Base-by-base conservation (phyloP, 2,113 vertebrate species). In the Dicerorhinus sumatrensis region DNA sequence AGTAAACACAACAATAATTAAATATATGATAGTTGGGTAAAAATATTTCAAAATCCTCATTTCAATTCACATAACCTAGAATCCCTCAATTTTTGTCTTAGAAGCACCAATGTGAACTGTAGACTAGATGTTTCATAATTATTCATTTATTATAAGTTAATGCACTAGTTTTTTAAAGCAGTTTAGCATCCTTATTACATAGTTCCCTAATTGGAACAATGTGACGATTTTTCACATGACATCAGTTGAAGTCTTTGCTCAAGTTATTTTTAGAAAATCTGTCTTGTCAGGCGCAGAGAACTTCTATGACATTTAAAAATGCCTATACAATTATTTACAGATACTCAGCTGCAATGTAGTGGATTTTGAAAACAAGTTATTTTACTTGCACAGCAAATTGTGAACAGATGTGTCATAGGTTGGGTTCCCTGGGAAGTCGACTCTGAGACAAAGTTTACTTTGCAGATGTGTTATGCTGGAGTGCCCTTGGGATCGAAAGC, bases 181-280 rank as follows among this genome's bases (percentile, higher is more conserved):
- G 4, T 58, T 82, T 62, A 6, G 85, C 36, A 84, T 39, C 46
- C 70, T 80, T 80, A 42, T 92, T 93, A 54, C 13, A 36, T 60
- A 75, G 25, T 86, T 69, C 13, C 39, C 75, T 69, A 82, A 54
- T 94, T 33, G 46, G n/a, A 90, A 46, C 54, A 87, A 63, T 93
- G 48, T 91, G 81, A 87, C 31, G 63, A 46, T 86, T 94, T 89
- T 94, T 77, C 54, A 70, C 31, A 23, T 21, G 60, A 76, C 42
- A 82, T 76, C 31, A 70, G 14, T 56, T 87, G 39, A 85, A 86
- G 31, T 82, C 82, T 86, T 90, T 86, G 39, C 39, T 81, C 9
- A 93, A 90, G 16, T 95, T 85, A 87, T 46, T 97, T 93, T 62
- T 62, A 56, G 48, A 82, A 82, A 96, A 82, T 56, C n/a, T 82